Evolutionary conservation across 2,797 vertebrate genomes (phyloP).

Genomic region (Gymnodraco acuticeps): DNA sequence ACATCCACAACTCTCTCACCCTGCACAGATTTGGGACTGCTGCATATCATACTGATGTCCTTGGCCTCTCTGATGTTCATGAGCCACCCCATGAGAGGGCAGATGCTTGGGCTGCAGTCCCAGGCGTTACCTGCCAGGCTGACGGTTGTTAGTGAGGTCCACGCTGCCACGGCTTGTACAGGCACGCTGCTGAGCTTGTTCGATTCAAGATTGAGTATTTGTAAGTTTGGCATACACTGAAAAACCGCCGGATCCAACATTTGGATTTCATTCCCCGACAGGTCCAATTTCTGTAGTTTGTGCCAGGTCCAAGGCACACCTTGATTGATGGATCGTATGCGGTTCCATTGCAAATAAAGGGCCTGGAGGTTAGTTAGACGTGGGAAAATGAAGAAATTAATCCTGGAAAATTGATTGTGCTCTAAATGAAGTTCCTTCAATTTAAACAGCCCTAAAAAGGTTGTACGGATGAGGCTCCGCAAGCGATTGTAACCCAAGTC

Average conservation of each 20-base stretch:
- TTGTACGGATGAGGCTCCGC: slow-evolving; percentile 92
- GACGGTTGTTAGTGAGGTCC: slow-evolving; percentile 93
- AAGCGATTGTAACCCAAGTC: slow-evolving; percentile 97
- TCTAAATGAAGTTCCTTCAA: slow-evolving; percentile 95
- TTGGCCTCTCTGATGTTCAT: slow-evolving; percentile 91
- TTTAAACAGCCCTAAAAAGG: slow-evolving; percentile 93
- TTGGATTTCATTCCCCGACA: slow-evolving; percentile 96
- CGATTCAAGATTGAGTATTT: slow-evolving; percentile 95
- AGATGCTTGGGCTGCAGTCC: slow-evolving; percentile 95
- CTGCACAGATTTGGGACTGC: slow-evolving; percentile 92
- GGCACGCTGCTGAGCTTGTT: slow-evolving; percentile 96
- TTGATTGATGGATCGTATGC: slow-evolving; percentile 92
- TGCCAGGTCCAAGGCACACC: slow-evolving; percentile 95
- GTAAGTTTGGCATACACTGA: slow-evolving; percentile 93
- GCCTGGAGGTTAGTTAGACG: slow-evolving; percentile 94
- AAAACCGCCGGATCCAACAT: slow-evolving; percentile 89
- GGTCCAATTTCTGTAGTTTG: slow-evolving; percentile 94
- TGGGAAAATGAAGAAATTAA: slow-evolving; percentile 96
- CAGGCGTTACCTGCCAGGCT: slow-evolving; percentile 95
- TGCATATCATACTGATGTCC: slow-evolving; percentile 96
- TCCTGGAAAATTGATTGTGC: slow-evolving; percentile 97
- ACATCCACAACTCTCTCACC: slow-evolving; percentile 92
- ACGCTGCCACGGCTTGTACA: slow-evolving; percentile 91
- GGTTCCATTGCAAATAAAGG: slow-evolving; percentile 96
- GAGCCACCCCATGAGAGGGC: slow-evolving; percentile 94